Conservation (phyloP, 2,888 invertebrate species). For the Callosobruchus maculatus region DNA sequence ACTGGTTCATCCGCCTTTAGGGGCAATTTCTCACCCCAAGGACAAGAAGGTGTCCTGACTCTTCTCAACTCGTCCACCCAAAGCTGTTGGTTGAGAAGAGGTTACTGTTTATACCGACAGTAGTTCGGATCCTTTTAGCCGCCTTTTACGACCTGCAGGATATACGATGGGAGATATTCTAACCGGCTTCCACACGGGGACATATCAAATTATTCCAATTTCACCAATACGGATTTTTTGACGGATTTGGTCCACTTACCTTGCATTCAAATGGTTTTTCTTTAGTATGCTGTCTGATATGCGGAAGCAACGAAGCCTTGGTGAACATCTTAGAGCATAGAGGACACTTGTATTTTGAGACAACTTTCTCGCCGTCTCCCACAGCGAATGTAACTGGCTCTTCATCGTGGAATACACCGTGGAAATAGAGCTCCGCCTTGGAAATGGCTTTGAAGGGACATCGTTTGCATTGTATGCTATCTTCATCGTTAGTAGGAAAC, state of each 20-base stretch:
- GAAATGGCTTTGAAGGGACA: slow-evolving; percentile 63
- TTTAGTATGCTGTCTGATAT: slow-evolving; percentile 69
- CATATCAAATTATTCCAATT: no score
- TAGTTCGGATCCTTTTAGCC: no score
- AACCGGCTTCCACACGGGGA: no score
- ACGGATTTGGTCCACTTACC: slow-evolving; percentile 21
- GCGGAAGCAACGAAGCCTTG: slow-evolving; percentile 65
- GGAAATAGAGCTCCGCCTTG: slow-evolving; percentile 69
- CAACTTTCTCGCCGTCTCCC: slow-evolving; percentile 27
- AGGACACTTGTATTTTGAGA: slow-evolving; percentile 58
- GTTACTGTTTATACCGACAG: no score
- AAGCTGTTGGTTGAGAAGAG: no score
- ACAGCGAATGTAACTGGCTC: slow-evolving; percentile 42
- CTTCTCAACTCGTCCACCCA: no score
- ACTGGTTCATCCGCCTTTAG: no score
- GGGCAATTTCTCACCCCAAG: no score
- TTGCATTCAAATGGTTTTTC: slow-evolving; percentile 69
- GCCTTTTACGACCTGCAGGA: no score
- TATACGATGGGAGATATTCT: no score
- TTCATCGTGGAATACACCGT: slow-evolving; percentile 64
- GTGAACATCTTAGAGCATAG: slow-evolving; percentile 63
- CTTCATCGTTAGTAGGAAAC: slow-evolving; percentile 35
- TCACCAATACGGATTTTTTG: no score
- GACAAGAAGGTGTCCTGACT: no score
- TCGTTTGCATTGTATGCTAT: slow-evolving; percentile 52